phyloP scores from a whole-genome alignment of 2,113 vertebrate genomes.

The Nanorana parkeri region DNA sequence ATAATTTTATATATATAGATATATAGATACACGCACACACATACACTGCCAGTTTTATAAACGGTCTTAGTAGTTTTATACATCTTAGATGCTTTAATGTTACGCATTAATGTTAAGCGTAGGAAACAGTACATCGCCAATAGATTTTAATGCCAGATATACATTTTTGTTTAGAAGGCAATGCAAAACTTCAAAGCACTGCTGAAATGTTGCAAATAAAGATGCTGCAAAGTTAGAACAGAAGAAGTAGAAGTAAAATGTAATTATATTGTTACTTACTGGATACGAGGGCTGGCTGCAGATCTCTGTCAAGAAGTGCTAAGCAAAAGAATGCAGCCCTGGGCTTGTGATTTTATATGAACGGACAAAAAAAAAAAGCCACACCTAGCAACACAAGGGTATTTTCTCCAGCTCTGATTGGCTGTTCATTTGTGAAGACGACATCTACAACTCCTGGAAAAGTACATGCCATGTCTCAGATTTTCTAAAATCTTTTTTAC shows the following conservation, averaged over 20 bases:
- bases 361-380: slow-evolving; percentile 13
- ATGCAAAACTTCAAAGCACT: too few relatives aligned
- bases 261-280: slow-evolving; percentile 12
- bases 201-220: too few relatives aligned
- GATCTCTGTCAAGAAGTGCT: background rate
- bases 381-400: slow-evolving; percentile 48
- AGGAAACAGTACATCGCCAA: too few relatives aligned
- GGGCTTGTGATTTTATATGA: slow-evolving; percentile 46
- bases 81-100: too few relatives aligned
- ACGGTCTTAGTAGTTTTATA: background rate
- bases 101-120: too few relatives aligned
- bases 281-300: background rate
- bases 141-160: too few relatives aligned
- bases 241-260: background rate
- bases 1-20: too few relatives aligned
- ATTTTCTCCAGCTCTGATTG: slow-evolving; percentile 20
- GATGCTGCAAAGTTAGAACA: background rate
- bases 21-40: too few relatives aligned
- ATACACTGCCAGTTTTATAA: slow-evolving; percentile 14
- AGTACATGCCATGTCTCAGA: background rate
- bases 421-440: background rate
- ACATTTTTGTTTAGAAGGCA: too few relatives aligned
- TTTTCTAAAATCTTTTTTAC: too few relatives aligned
- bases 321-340: slow-evolving; percentile 33
- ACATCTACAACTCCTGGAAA: background rate